Base-by-base conservation (phyloP, 2,888 invertebrate species). In the Tineola bisselliella region DNA sequence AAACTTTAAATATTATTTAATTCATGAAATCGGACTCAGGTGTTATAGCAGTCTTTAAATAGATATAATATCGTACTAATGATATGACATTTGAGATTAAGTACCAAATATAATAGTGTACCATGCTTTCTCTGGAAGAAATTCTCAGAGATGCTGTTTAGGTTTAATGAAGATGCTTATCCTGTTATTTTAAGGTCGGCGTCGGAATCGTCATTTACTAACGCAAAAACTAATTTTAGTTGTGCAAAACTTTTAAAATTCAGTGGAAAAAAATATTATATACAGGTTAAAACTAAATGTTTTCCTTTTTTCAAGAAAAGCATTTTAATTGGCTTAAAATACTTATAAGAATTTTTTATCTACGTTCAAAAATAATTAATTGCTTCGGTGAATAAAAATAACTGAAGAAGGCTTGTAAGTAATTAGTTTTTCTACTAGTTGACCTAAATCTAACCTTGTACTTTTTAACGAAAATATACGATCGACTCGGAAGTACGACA, bases 21-120 rank as follows among this genome's bases (percentile, higher is more conserved):
- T 3, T 31, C 1, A 33, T 33, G 58, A 58, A 58, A 58, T 58
- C n/a, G 17, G 33, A 58, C 58, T 15, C 3, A 1, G 58, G n/a
- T 33, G 5, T 33, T 4, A 5, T 19, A 5, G 19, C 11, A 19
- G n/a, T 25, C 18, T 8, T 56, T 12, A 5, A 25, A 17, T 1
- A 11, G n/a, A 19, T 19, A 11, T 25, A 3, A n/a, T 33, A 11
- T 58, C 13, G 33, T 13, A 33, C 18, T 25, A 25, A n/a, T 15
- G 31, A 33, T 13, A 58, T 31, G 58, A 58, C n/a, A 33, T 58
- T 58, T 31, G 33, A 58, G 58, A 58, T 58, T 58, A 58, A 58
- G 31, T 58, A 30, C 12, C 33, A 58, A 15, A 58, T 58, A 58
- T 58, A 58, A 33, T 58, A 31, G 31, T 33, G 18, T 33, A 58